Percentiles rank a stretch among this genome's conserved stretches.
phyloP scores from a whole-genome alignment of 2,113 vertebrate genomes.

The Tragelaphus imberbis region DNA sequence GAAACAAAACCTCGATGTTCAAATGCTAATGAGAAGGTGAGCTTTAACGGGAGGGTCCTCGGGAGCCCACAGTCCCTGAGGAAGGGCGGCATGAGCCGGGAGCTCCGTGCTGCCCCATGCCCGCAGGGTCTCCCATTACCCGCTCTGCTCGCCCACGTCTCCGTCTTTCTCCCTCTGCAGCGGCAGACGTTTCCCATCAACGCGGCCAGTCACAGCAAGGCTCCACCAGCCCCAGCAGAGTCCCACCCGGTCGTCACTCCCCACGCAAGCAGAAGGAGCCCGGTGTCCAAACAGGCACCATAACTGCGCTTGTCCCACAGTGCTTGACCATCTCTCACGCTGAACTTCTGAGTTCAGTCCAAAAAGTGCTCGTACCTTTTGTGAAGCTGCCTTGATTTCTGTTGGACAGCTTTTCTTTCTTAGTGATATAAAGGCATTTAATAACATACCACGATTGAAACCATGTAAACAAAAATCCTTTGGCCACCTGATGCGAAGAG shows the following conservation, averaged over 20 bases:
- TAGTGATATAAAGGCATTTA: not conserved
- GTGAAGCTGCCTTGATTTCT: not conserved
- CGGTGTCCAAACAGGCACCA: fast-evolving
- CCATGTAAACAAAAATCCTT: not conserved
- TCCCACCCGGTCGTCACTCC: not conserved
- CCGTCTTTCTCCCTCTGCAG: not conserved
- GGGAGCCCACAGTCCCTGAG: not conserved
- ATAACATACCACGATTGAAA: not conserved
- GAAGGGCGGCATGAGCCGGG: not conserved
- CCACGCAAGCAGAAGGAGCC: not conserved
- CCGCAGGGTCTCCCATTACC: too few relatives aligned
- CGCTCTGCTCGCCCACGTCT: not conserved
- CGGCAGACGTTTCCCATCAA: not conserved
- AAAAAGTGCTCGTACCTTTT: not conserved
- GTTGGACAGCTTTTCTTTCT: not conserved
- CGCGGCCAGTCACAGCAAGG: not conserved
- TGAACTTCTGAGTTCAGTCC: not conserved
- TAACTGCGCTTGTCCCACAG: not conserved
- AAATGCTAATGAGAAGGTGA: not conserved
- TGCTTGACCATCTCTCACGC: fast-evolving
- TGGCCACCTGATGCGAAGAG: not conserved
- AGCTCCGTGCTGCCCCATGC: fast-evolving
- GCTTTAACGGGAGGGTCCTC: not conserved
- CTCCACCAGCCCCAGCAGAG: not conserved
- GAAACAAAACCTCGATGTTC: not conserved